Percentiles rank a stretch among this genome's conserved stretches.
These are phyloP conservation scores for Ctenopoma kingsleyae DNA, from an alignment of 2,797 vertebrate genomes.

Conservation along the genomic window DNA sequence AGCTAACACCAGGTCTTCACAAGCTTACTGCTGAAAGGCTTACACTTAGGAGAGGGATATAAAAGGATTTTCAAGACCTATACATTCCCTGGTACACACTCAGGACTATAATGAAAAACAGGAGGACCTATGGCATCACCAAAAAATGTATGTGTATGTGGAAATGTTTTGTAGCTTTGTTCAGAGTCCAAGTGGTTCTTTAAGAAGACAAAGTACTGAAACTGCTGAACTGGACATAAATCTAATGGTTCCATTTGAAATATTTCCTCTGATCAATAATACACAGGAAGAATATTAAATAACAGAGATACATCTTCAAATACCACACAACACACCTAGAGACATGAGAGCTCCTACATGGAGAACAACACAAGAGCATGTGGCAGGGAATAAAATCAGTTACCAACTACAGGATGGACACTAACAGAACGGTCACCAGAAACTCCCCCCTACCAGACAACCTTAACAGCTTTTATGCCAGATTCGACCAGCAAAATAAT, in stretches of 20 bases:
- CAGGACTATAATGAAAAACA: constrained; percentile 33
- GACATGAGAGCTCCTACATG: no score
- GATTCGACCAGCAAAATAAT: no score
- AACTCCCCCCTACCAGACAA: no score
- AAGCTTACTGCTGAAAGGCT: constrained; percentile 36
- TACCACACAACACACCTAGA: no score
- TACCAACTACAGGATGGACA: no score
- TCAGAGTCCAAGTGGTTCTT: constrained; percentile 12
- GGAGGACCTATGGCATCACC: constrained; percentile 35
- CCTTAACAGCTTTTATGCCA: no score
- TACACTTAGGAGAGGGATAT: constrained; percentile 38
- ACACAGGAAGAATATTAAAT: constrained; percentile 28
- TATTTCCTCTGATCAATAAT: constrained; percentile 37
- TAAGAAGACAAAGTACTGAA: background rate
- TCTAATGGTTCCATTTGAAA: constrained; percentile 1
- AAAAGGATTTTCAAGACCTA: constrained; percentile 50
- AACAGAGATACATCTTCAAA: constrained; percentile 39
- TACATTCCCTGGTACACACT: constrained; percentile 45
- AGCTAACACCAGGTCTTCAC: constrained; percentile 31
- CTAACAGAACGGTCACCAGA: no score
- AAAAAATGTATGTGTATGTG: constrained; percentile 15
- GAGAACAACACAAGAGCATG: no score
- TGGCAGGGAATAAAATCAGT: no score
- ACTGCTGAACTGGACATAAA: constrained; percentile 4
- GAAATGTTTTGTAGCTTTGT: constrained; percentile 11